Percentiles rank a stretch among this genome's conserved stretches.
Conservation (phyloP, 2,888 invertebrate species). For the Protodeltote pygarga region DNA sequence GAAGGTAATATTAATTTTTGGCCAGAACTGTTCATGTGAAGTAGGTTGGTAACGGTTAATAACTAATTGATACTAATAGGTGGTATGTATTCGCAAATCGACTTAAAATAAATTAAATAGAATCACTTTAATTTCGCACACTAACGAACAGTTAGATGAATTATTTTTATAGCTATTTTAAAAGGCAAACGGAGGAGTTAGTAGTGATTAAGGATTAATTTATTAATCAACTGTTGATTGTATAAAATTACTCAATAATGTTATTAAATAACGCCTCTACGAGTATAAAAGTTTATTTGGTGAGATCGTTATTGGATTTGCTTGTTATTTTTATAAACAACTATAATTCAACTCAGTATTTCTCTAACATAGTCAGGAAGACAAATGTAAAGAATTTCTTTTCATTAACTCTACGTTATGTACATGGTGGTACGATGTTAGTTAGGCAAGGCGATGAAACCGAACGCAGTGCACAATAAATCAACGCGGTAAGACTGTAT, state of each 20-base stretch:
- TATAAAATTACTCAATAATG: slow-evolving; percentile 56
- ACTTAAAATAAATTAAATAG: not conserved
- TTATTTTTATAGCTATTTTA: slow-evolving; percentile 23
- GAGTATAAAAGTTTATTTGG: slow-evolving; percentile 45
- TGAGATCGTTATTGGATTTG: slow-evolving; percentile 47
- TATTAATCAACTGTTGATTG: slow-evolving; percentile 61
- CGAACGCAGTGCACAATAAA: slow-evolving; percentile 74
- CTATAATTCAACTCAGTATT: slow-evolving; percentile 58
- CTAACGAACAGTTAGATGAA: slow-evolving; percentile 15
- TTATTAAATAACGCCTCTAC: slow-evolving; percentile 28
- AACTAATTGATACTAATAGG: no score
- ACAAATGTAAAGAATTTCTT: slow-evolving; percentile 75
- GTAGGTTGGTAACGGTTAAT: no score
- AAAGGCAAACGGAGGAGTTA: slow-evolving; percentile 18
- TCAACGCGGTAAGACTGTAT: slow-evolving; percentile 83
- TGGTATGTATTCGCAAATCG: no score
- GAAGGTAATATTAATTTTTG: no score
- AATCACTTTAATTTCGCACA: slow-evolving; percentile 24
- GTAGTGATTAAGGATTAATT: slow-evolving; percentile 50
- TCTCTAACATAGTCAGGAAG: slow-evolving; percentile 65
- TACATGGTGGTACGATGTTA: slow-evolving; percentile 60
- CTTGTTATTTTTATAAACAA: slow-evolving; percentile 47
- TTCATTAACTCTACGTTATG: slow-evolving; percentile 74
- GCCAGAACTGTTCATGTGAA: no score
- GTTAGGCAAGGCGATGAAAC: slow-evolving; percentile 74